A percentile compares a stretch with the other conserved stretches of the same genome.
These are phyloP conservation scores for Mesoligia furuncula DNA, from an alignment of 2,888 invertebrate genomes.

Conservation along the genomic window DNA sequence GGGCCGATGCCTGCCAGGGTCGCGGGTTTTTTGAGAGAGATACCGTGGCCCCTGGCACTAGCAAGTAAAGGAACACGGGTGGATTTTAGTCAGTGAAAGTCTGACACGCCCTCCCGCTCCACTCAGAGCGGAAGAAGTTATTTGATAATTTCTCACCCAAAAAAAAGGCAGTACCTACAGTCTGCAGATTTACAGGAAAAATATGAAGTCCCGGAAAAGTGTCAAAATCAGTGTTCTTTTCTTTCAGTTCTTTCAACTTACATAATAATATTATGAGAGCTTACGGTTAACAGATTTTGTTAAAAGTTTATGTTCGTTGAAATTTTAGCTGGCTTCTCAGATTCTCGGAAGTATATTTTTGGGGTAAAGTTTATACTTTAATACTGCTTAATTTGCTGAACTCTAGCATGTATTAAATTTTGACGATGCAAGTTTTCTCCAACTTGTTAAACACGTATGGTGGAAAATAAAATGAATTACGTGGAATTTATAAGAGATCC, in stretches of 20 bases:
- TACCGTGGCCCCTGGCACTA: too few species aligned
- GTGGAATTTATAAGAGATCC: neutral
- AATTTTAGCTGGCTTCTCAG: neutral
- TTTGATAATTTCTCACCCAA: too few species aligned
- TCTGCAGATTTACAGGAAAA: neutral
- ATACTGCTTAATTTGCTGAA: constrained; percentile 1
- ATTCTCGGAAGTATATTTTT: constrained; percentile 6
- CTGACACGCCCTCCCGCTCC: too few species aligned
- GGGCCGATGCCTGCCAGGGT: too few species aligned
- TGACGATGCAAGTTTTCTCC: constrained; percentile 7
- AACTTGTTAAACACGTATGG: neutral
- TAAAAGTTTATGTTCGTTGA: constrained; percentile 6
- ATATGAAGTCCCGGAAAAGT: neutral
- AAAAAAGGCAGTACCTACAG: neutral
- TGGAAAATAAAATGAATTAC: neutral
- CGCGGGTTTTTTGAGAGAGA: too few species aligned
- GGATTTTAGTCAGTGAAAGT: too few species aligned
- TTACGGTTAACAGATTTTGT: neutral
- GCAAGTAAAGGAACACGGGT: too few species aligned
- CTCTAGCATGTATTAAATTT: constrained; percentile 1
- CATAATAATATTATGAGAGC: neutral
- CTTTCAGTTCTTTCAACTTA: neutral
- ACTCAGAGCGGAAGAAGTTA: too few species aligned
- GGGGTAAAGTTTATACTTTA: neutral
- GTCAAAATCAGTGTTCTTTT: constrained; percentile 9